Evolutionary conservation across 2,888 invertebrate species (phyloP), one percentile per base, ranked within the genome.

Genomic region (Cosmorhoe ocellata): DNA sequence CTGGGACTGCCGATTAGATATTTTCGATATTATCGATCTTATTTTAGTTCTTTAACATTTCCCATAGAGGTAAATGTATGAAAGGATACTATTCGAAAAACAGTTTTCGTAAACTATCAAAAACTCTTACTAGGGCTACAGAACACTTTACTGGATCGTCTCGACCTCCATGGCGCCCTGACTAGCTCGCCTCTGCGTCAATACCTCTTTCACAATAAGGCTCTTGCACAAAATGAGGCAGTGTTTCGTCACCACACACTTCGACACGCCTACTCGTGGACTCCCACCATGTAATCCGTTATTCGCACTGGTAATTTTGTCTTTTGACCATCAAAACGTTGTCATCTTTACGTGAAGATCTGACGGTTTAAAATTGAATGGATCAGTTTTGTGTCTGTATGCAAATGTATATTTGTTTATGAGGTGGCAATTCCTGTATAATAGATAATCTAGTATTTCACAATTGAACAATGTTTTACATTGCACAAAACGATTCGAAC

Each of bases 171-270:
- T 65, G 74, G 69, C 70, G 69, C 66, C 71, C 9, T 32, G 71
- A 65, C 67, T 67, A 67, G 57, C 61, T 66, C 72, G 79, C 79
- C 78, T 79, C 76, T 76, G 67, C 76, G 76, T 80, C 78, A 74
- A 78, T 79, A 80, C 69, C 72, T 84, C 77, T 89, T 87, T 84
- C 84, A 82, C 87, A 88, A 89, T 84, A 54, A 76, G 73, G 49
- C 73, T 74, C 74, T 86, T 86, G 83, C 84, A 81, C 80, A 81
- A 77, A 84, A 78, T 78, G 76, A 75, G 76, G 79, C 71, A 71
- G 67, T 65, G 77, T 89, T 87, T 88, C 87, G 81, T 84, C 86
- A 87, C 66, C 69, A 70, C 75, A 74, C 69, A 75, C 76, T 74
- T 70, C 73, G 81, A 81, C 79, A 82, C 86, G 80, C 86, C 85